Evolutionary conservation across 2,797 vertebrate species (phyloP).

Genomic region (Yasuhikotakia modesta): DNA sequence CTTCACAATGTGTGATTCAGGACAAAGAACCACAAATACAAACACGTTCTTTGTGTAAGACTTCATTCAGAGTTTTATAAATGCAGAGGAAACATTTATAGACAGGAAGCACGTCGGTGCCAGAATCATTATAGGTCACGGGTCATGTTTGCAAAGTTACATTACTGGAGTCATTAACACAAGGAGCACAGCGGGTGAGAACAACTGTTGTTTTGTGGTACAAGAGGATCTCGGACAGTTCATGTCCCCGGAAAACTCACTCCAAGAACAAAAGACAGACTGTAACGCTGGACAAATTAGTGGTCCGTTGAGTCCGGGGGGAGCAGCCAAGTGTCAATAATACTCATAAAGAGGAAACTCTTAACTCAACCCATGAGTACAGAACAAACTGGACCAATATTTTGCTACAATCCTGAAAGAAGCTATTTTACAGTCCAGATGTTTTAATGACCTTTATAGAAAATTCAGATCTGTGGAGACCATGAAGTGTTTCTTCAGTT

Average conservation of each 20-base stretch:
- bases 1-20: background rate
- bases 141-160: constrained; percentile 52
- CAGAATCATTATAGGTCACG: constrained; percentile 40
- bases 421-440: constrained; percentile 10
- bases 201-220: constrained; percentile 57
- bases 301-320: constrained; percentile 11
- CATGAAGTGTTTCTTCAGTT: background rate
- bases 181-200: constrained; percentile 20
- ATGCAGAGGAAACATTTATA: constrained; percentile 19
- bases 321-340: constrained; percentile 11
- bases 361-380: background rate
- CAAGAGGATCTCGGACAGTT: constrained; percentile 27
- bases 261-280: constrained; percentile 50
- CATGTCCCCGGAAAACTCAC: constrained; percentile 32
- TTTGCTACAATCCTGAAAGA: constrained; percentile 5
- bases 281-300: constrained; percentile 33
- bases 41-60: background rate
- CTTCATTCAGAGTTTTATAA: background rate
- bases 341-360: constrained; percentile 24
- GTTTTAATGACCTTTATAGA: background rate
- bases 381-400: constrained; percentile 8
- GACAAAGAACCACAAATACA: background rate
- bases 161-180: constrained; percentile 39
- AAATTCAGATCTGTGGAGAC: background rate
- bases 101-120: constrained; percentile 25